Base-by-base conservation (phyloP, 2,113 vertebrate species). In the Crotalus horridus region DNA sequence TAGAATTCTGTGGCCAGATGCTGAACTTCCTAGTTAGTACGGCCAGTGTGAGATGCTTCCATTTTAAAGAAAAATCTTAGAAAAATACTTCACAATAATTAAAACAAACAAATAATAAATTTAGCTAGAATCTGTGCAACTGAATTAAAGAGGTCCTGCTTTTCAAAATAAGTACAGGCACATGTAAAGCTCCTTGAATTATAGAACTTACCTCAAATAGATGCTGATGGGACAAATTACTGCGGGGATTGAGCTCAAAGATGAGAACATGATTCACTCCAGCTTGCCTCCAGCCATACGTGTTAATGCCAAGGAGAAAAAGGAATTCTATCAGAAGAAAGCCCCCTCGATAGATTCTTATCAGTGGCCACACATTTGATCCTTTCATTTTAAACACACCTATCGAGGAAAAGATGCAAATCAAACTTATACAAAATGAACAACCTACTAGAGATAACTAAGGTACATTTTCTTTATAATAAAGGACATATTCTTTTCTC, bases 261-360 rank as follows among this genome's bases (percentile, higher is more conserved):
- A 99, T 99, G 94, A 99, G 99, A 85, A 99, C 98, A 1, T 99
- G 99, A 97, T 99, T 99, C 96, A 99, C 99, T 95, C 98, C 99
- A 90, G 99, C 98, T 95, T 98, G 98, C 94, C 98, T 98, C 99
- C 99, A 99, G 94, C 99, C 99, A 7, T 99, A 99, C 0, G 99
- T 99, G 97, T 99, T 99, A 96, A 99, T 99, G 94, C 99, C 99
- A 97, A 99, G 97, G 94, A 99, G 98, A 97, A 99, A 99, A 94
- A 99, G 98, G 97, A 99, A 99, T 98, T 99, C 98, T 97, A 99
- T 98, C 96, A 99, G 98, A 95, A 99, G 98, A 97, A 99, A 99
- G 93, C 99, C 98, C 91, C 99, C 99, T 51, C 99, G 98, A 97
- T 99, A 99, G 96, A 99, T 98, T 96, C 99, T 98, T 97, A 99